These are phyloP conservation scores for Huso huso DNA, from an alignment of 2,797 vertebrate genomes.

Conservation along the genomic window DNA sequence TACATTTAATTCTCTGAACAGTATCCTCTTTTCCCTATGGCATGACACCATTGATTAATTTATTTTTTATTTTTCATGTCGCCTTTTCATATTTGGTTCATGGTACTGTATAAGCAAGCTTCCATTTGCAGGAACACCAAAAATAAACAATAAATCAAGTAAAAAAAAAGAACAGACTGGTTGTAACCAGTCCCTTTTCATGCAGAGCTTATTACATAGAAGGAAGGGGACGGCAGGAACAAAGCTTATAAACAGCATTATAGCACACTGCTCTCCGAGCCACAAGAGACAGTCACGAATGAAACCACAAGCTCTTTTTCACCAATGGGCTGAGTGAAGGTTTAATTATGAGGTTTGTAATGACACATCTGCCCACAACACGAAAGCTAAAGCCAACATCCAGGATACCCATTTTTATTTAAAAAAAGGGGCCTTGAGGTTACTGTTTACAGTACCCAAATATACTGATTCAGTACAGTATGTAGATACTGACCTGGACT, in stretches of 20 bases:
- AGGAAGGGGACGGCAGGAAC: conserved; percentile 32
- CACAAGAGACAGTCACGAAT: conserved; percentile 57
- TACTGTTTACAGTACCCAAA: conserved; percentile 63
- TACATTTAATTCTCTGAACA: too few relatives aligned
- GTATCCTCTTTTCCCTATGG: too few relatives aligned
- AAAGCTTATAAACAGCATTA: conserved; percentile 51
- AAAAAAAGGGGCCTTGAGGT: conserved; percentile 40
- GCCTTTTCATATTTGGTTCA: too few relatives aligned
- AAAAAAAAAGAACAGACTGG: conserved; percentile 36
- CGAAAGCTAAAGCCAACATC: conserved; percentile 21
- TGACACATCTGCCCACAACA: conserved; percentile 41
- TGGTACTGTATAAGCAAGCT: background rate
- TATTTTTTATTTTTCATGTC: too few relatives aligned
- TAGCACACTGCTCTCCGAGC: conserved; percentile 53
- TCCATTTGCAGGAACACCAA: conserved; percentile 23
- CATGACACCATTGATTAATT: too few relatives aligned
- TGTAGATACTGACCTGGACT: conserved; percentile 99
- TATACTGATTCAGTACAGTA: conserved; percentile 72
- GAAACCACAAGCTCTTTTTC: conserved; percentile 32
- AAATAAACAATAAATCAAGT: background rate
- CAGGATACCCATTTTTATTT: conserved; percentile 10
- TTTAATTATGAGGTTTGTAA: conserved; percentile 27
- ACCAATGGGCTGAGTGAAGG: conserved; percentile 35
- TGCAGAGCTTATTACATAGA: conserved; percentile 48
- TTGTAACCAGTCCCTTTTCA: conserved; percentile 52